These are phyloP conservation scores for Leucophenga montana DNA, from an alignment of 2,888 invertebrate genomes.

Conservation along the genomic window DNA sequence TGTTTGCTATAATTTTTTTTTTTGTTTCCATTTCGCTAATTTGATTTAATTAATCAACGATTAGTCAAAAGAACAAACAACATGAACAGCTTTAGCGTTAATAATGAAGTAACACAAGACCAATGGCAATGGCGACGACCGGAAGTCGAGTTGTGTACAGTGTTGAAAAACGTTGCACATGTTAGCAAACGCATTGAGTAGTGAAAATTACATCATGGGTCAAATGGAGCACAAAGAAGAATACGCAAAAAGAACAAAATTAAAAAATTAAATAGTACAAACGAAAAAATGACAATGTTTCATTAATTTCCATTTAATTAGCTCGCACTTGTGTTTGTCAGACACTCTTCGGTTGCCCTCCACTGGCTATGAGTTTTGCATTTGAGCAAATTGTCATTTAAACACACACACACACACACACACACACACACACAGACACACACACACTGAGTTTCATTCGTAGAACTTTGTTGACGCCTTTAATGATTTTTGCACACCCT, in stretches of 20 bases:
- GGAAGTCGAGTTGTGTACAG: neutral
- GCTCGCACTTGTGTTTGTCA: conserved; percentile 31
- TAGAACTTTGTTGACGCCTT: conserved; percentile 49
- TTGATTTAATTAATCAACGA: conserved; percentile 29
- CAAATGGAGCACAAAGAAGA: too few relatives aligned
- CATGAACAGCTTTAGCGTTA: neutral
- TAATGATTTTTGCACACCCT: conserved; percentile 46
- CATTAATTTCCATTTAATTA: conserved; percentile 57
- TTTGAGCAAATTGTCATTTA: conserved; percentile 15
- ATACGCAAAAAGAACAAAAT: neutral
- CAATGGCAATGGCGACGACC: neutral
- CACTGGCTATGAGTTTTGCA: neutral
- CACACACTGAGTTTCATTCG: neutral
- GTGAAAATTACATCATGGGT: neutral
- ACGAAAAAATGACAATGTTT: conserved; percentile 31
- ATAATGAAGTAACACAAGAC: neutral
- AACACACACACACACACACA: neutral
- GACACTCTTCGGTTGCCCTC: neutral
- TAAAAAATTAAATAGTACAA: neutral
- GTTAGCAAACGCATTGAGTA: neutral
- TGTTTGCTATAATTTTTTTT: neutral
- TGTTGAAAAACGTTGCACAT: too few relatives aligned
- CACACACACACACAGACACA: too few relatives aligned
- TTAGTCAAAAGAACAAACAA: conserved; percentile 15
- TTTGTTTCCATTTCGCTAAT: conserved; percentile 22